Evolutionary conservation across 2,797 vertebrate genomes (phyloP).

Genomic region (Gallinago stenura): DNA sequence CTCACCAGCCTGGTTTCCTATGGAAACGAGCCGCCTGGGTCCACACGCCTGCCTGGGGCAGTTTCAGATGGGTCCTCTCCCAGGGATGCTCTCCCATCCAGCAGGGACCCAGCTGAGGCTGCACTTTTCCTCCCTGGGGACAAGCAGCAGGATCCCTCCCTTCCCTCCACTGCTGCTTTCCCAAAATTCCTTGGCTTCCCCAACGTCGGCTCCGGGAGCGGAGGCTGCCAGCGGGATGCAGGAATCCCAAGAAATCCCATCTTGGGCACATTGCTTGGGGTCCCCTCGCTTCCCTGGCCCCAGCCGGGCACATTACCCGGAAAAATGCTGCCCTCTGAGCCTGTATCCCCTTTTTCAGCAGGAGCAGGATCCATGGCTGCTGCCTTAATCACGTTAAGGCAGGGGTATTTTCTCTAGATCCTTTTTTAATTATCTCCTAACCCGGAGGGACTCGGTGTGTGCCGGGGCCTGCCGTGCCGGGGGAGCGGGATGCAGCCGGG

Average conservation of each 20-base stretch:
- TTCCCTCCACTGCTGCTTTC: not conserved
- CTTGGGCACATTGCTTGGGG: fast-evolving
- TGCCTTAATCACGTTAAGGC: fast-evolving
- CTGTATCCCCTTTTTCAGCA: fast-evolving
- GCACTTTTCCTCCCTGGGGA: fast-evolving
- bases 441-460: not conserved
- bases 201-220: fast-evolving
- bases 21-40: not conserved
- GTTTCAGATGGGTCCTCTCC: fast-evolving
- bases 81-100: not conserved
- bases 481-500: not conserved
- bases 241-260: not conserved
- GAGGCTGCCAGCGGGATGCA: not conserved
- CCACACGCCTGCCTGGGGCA: not conserved
- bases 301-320: fast-evolving
- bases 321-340: fast-evolving
- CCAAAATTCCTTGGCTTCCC: not conserved
- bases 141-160: not conserved
- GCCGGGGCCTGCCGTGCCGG: fast-evolving
- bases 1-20: slow-evolving; percentile 45
- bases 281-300: fast-evolving
- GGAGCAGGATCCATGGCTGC: not conserved
- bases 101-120: not conserved
- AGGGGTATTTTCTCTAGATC: not conserved
- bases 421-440: not conserved